Evolutionary conservation across 2,113 vertebrate species (phyloP).

Genomic region (Semnornis frantzii): DNA sequence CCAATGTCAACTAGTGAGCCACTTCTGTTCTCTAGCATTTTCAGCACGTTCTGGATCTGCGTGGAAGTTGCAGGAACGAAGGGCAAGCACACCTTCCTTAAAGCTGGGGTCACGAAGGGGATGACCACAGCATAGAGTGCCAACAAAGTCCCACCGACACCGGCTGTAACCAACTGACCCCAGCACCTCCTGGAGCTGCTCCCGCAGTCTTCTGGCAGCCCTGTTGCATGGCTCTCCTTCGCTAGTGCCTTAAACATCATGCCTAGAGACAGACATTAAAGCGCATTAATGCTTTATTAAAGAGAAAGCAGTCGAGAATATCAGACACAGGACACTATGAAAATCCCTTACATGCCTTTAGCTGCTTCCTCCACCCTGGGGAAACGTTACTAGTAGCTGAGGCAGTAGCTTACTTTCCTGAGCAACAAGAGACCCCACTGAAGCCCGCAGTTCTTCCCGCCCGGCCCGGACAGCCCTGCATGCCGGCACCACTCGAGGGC

Average conservation of each 20-base stretch:
- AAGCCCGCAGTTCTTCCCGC: fast-evolving
- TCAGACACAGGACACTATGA: fast-evolving
- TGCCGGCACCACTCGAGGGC: fast-evolving
- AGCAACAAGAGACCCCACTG: fast-evolving
- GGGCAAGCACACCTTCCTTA: conserved; percentile 90
- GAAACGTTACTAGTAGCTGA: fast-evolving
- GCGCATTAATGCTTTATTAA: fast-evolving
- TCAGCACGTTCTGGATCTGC: conserved; percentile 88
- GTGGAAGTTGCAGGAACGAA: conserved; percentile 90
- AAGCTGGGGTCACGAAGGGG: conserved; percentile 87
- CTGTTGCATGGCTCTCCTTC: not conserved
- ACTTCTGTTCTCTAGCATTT: conserved; percentile 71
- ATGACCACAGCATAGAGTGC: conserved; percentile 81
- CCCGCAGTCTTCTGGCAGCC: fast-evolving
- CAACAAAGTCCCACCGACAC: conserved; percentile 80
- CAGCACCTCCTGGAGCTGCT: conserved; percentile 20
- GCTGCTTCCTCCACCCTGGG: fast-evolving
- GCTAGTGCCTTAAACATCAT: not conserved
- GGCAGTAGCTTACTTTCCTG: fast-evolving
- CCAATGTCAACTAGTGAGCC: conserved; percentile 91
- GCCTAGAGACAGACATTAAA: not conserved
- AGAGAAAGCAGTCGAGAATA: fast-evolving
- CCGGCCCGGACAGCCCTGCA: not conserved
- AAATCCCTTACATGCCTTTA: fast-evolving
- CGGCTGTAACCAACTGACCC: conserved; percentile 78